These are phyloP conservation scores for Malurus leucopterus DNA, from an alignment of 2,797 vertebrate genomes.

Conservation along the genomic window DNA sequence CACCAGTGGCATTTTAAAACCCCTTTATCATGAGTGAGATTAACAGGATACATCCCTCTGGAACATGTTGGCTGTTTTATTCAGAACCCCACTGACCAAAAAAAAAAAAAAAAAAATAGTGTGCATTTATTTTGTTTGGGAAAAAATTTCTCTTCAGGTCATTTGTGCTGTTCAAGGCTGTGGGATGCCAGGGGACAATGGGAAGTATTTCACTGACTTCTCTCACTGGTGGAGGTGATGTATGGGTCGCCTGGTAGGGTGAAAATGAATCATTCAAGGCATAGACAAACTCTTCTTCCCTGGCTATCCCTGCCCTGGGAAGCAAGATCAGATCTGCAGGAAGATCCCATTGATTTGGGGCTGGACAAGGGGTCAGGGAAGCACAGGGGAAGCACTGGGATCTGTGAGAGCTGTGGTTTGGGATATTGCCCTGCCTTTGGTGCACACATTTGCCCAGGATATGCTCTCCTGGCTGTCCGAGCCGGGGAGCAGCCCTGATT, in stretches of 20 bases:
- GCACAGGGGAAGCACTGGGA: not conserved
- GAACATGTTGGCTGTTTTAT: constrained; percentile 68
- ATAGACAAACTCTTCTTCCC: not conserved
- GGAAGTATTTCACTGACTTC: not conserved
- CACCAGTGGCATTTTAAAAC: constrained; percentile 55
- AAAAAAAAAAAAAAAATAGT: not conserved
- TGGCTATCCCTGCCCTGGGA: not conserved
- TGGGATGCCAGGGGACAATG: not conserved
- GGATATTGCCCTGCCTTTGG: not conserved
- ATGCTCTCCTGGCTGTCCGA: not conserved
- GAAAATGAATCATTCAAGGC: not conserved
- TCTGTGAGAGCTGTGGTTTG: fast-evolving
- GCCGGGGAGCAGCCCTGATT: constrained; percentile 56
- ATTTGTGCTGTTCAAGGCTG: constrained; percentile 42
- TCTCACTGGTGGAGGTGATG: not conserved
- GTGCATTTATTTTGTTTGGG: constrained; percentile 41
- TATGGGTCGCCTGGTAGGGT: not conserved
- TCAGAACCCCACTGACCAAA: constrained; percentile 27
- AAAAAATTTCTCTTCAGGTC: constrained; percentile 31
- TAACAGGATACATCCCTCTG: constrained; percentile 61
- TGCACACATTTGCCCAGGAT: not conserved
- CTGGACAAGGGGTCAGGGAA: not conserved
- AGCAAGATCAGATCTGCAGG: not conserved
- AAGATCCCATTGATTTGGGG: not conserved
- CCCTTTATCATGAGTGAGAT: constrained; percentile 64